These are phyloP conservation scores for Andrena flavipes DNA, from an alignment of 2,888 invertebrate species.

Conservation along the genomic window DNA sequence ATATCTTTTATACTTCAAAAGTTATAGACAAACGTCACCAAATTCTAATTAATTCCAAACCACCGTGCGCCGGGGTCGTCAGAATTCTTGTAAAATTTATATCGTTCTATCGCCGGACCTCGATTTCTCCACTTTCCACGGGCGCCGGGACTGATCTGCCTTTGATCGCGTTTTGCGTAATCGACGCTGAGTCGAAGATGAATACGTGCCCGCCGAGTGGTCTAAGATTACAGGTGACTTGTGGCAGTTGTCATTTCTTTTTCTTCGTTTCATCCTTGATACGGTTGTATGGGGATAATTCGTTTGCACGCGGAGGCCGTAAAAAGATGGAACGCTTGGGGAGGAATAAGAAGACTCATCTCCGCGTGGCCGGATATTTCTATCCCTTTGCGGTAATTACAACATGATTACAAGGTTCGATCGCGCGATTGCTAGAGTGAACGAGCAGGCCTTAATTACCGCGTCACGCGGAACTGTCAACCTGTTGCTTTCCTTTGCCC, in stretches of 20 bases:
- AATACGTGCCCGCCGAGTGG: not conserved
- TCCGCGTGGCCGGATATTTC: constrained; percentile 51
- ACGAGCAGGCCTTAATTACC: constrained; percentile 69
- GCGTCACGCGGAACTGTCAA: constrained; percentile 64
- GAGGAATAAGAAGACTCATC: constrained; percentile 41
- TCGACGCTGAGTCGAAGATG: constrained; percentile 24
- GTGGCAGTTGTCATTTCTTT: not conserved
- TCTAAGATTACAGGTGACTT: not conserved
- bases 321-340: constrained; percentile 20
- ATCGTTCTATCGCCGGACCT: not conserved
- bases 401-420: constrained; percentile 71
- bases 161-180: constrained; percentile 19
- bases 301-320: not conserved
- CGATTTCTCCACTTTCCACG: constrained; percentile 5
- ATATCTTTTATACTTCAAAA: too few species aligned
- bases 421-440: constrained; percentile 48
- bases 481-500: constrained; percentile 69
- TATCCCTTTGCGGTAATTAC: constrained; percentile 74
- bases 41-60: too few species aligned
- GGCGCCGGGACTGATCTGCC: not conserved
- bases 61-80: not conserved
- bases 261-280: constrained; percentile 4
- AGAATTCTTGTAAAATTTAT: constrained; percentile 44
- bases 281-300: constrained; percentile 12
- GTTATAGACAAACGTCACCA: too few species aligned